These are phyloP conservation scores for Acrobasis consociella DNA, from an alignment of 2,888 invertebrate genomes.

Conservation along the genomic window DNA sequence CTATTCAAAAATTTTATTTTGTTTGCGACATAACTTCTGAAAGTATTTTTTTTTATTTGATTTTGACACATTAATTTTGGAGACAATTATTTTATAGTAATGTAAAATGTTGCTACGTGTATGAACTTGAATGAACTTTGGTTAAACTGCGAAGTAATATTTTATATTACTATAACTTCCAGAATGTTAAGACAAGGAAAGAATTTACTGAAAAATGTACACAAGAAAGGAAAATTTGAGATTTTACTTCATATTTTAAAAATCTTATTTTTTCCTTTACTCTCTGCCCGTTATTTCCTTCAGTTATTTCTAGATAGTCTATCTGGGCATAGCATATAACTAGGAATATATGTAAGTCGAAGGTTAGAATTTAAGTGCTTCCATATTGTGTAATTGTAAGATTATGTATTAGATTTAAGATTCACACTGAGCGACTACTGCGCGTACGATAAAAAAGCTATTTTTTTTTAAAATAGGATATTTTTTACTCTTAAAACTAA, in stretches of 20 bases:
- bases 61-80: no score
- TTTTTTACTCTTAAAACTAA: no score
- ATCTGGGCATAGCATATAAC: slow-evolving; percentile 63
- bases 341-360: slow-evolving; percentile 22
- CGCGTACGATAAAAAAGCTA: background rate
- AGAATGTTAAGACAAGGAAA: no score
- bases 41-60: no score
- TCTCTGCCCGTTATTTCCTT: background rate
- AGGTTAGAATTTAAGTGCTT: background rate
- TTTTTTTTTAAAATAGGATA: no score
- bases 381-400: background rate
- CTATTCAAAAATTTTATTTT: background rate
- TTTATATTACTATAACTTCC: no score
- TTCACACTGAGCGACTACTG: background rate
- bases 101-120: no score
- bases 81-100: no score
- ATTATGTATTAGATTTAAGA: slow-evolving; percentile 9
- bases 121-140: no score
- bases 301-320: slow-evolving; percentile 33
- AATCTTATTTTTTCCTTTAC: background rate
- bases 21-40: background rate
- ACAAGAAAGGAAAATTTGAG: background rate
- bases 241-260: background rate
- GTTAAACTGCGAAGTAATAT: no score
- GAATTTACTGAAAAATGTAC: background rate